Percentiles rank a stretch among this genome's conserved stretches.
Conservation (phyloP, 2,113 vertebrate species). For the Melanerpes aurifrons region DNA sequence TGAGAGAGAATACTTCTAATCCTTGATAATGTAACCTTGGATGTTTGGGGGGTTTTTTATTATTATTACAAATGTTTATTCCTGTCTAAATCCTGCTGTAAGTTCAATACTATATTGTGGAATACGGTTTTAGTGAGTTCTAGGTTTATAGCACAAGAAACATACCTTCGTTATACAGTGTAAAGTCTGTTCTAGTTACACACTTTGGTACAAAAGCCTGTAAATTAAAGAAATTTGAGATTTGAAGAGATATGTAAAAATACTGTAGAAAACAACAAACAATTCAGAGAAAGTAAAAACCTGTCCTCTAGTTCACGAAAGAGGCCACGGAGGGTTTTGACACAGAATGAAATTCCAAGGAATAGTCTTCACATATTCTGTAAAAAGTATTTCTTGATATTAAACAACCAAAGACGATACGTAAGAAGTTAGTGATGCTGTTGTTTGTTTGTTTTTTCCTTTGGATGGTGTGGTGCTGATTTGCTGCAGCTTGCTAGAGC, state of each 20-base stretch:
- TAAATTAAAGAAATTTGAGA: neutral
- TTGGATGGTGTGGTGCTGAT: neutral
- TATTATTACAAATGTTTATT: neutral
- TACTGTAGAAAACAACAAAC: neutral
- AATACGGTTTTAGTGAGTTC: conserved; percentile 28
- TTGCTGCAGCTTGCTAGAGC: neutral
- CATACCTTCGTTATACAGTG: neutral
- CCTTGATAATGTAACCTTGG: neutral
- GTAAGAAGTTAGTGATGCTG: conserved; percentile 38
- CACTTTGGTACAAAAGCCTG: neutral
- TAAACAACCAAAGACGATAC: conserved; percentile 67
- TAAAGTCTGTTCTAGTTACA: neutral
- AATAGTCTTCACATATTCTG: conserved; percentile 47
- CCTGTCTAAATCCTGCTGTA: conserved; percentile 54
- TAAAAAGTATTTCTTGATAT: conserved; percentile 68
- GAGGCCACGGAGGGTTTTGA: neutral
- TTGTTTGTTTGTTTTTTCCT: neutral
- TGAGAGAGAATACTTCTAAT: neutral
- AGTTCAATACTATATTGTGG: conserved; percentile 29
- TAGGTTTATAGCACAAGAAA: conserved; percentile 9
- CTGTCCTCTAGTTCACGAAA: neutral
- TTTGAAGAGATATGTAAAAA: neutral
- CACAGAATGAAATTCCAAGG: neutral
- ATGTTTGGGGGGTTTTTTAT: neutral
- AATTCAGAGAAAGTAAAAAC: neutral